These are phyloP conservation scores for Meteorus sp. DNA, from an alignment of 1,140 invertebrate species.

Conservation along the genomic window DNA sequence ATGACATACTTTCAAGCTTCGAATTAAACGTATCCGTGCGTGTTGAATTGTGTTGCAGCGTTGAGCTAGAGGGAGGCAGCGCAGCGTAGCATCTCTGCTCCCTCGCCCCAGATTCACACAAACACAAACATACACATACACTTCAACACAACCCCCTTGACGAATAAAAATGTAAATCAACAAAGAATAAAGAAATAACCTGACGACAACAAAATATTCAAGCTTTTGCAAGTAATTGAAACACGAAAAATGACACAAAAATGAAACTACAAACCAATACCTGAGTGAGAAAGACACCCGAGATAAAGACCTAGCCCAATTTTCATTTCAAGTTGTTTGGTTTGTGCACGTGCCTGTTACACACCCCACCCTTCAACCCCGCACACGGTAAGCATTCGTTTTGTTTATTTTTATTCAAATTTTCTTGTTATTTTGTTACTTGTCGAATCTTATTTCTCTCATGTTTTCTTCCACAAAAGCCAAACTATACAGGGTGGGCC, in stretches of 20 bases:
- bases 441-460: slow-evolving; percentile 33
- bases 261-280: slow-evolving; percentile 34
- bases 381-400: slow-evolving; percentile 60
- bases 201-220: slow-evolving; percentile 17
- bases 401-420: slow-evolving; percentile 53
- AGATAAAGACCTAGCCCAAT: slow-evolving; percentile 51
- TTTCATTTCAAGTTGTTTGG: slow-evolving; percentile 62
- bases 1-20: slow-evolving; percentile 6
- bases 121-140: slow-evolving; percentile 22
- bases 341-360: slow-evolving; percentile 61
- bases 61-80: slow-evolving; percentile 61
- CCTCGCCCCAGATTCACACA: slow-evolving; percentile 30
- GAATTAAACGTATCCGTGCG: slow-evolving; percentile 55
- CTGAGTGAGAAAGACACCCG: too few species aligned
- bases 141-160: slow-evolving; percentile 18
- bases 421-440: slow-evolving; percentile 47
- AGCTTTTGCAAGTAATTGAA: slow-evolving; percentile 24
- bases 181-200: slow-evolving; percentile 17
- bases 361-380: slow-evolving; percentile 58
- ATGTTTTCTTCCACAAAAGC: slow-evolving; percentile 15
- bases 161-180: slow-evolving; percentile 5
- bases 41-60: slow-evolving; percentile 61
- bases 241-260: slow-evolving; percentile 33
- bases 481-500: too few species aligned
- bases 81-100: slow-evolving; percentile 54